Percentiles rank a stretch among this genome's conserved stretches.
Evolutionary conservation across 1,140 invertebrate species (phyloP).

Genomic region (Trichoplusia ni): DNA sequence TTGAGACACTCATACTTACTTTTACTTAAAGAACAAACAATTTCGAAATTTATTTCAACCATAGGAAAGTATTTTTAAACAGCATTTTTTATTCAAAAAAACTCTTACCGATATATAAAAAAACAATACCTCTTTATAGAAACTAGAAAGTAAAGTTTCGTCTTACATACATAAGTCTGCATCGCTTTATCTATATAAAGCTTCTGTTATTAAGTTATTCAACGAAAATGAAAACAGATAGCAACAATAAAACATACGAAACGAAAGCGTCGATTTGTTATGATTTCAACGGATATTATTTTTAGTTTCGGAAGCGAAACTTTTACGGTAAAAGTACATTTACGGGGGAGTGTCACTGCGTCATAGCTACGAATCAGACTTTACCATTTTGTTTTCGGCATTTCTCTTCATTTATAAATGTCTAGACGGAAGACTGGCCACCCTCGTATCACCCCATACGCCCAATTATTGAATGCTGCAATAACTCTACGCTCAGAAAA

Average conservation of each 20-base stretch:
- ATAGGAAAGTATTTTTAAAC: no score
- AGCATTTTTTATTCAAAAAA: slow-evolving; percentile 15
- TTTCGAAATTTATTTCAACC: no score
- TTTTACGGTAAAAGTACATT: slow-evolving; percentile 26
- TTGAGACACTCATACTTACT: no score
- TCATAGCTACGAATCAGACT: background rate
- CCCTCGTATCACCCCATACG: slow-evolving; percentile 15
- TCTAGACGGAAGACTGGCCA: slow-evolving; percentile 32
- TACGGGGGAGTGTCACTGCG: slow-evolving; percentile 13
- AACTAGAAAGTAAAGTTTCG: background rate
- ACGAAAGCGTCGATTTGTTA: background rate
- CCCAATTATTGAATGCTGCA: slow-evolving; percentile 40
- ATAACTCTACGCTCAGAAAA: slow-evolving; percentile 44
- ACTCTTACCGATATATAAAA: no score
- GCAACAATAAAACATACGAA: background rate
- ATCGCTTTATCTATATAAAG: no score
- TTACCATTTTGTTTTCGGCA: slow-evolving; percentile 9
- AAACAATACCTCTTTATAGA: no score
- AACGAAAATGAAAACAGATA: slow-evolving; percentile 2
- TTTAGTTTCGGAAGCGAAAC: background rate
- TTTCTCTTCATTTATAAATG: slow-evolving; percentile 25
- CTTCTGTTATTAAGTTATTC: background rate
- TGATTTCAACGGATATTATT: background rate
- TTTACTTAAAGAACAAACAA: no score
- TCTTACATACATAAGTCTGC: no score